Conservation (phyloP, 2,797 vertebrate genomes). For the Sebastes nivosus region DNA sequence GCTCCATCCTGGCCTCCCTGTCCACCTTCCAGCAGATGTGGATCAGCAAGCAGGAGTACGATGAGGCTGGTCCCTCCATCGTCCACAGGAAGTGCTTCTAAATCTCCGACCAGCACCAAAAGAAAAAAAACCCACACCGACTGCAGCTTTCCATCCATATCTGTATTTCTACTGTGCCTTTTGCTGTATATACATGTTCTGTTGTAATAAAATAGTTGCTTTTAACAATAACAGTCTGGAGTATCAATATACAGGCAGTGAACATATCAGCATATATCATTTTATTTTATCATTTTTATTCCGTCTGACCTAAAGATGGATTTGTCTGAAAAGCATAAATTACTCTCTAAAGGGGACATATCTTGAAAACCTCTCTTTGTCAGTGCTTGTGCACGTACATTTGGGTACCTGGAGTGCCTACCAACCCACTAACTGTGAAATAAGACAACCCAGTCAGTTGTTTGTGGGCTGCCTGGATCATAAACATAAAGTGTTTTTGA, state of each 20-base stretch:
- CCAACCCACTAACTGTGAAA: too few species aligned
- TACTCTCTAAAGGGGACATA: too few species aligned
- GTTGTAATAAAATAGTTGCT: constrained; percentile 84
- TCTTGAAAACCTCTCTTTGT: too few species aligned
- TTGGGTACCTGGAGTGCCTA: too few species aligned
- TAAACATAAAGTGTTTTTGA: too few species aligned
- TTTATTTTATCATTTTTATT: neutral
- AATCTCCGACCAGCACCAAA: constrained; percentile 67
- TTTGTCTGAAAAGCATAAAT: neutral
- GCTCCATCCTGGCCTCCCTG: constrained; percentile 98
- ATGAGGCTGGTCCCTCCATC: constrained; percentile 96
- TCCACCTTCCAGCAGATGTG: constrained; percentile 99
- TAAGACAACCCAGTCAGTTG: too few species aligned
- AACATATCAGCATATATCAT: neutral
- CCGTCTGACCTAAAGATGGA: accelerated
- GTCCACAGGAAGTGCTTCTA: constrained; percentile 99
- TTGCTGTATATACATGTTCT: constrained; percentile 85
- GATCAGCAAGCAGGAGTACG: constrained; percentile 99
- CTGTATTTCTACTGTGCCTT: constrained; percentile 80
- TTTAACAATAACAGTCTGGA: constrained; percentile 65
- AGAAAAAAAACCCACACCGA: constrained; percentile 45
- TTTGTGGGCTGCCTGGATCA: too few species aligned
- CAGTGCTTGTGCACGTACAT: too few species aligned
- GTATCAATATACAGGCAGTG: neutral
- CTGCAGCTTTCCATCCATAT: constrained; percentile 54